Evolutionary conservation across 2,113 vertebrate species (phyloP).

Genomic region (Eurypyga helias): DNA sequence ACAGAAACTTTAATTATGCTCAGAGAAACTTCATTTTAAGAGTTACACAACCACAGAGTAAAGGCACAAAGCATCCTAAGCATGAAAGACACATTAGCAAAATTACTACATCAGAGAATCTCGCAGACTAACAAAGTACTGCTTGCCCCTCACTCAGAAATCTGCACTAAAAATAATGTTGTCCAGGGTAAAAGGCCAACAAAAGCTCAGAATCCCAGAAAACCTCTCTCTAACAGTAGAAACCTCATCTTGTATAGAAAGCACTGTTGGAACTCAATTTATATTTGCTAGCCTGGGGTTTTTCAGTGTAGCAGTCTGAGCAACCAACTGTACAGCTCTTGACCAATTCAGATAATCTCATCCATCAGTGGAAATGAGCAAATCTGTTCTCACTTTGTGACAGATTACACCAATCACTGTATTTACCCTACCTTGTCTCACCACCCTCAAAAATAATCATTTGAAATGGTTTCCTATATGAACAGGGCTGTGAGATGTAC

Average conservation of each 20-base stretch:
- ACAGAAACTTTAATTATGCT: not conserved
- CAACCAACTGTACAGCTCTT: not conserved
- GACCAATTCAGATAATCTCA: not conserved
- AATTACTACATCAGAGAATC: not conserved
- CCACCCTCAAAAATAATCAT: not conserved
- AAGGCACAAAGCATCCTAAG: not conserved
- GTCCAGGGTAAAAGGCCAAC: not conserved
- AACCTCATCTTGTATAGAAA: not conserved
- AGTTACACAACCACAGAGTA: not conserved
- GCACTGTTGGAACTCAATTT: not conserved
- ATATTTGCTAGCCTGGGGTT: not conserved
- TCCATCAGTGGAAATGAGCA: not conserved
- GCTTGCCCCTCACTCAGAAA: not conserved
- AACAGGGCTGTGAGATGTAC: not conserved
- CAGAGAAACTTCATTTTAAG: not conserved
- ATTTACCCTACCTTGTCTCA: not conserved
- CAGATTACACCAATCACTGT: accelerated
- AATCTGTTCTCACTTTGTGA: not conserved
- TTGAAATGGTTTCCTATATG: not conserved
- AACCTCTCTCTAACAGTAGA: not conserved
- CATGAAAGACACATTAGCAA: not conserved
- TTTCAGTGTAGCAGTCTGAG: not conserved
- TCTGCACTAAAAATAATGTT: not conserved
- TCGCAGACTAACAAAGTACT: not conserved
- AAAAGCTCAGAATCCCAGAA: not conserved